Conservation (phyloP, 1,140 invertebrate genomes). For the Leptopilina boulardi region DNA sequence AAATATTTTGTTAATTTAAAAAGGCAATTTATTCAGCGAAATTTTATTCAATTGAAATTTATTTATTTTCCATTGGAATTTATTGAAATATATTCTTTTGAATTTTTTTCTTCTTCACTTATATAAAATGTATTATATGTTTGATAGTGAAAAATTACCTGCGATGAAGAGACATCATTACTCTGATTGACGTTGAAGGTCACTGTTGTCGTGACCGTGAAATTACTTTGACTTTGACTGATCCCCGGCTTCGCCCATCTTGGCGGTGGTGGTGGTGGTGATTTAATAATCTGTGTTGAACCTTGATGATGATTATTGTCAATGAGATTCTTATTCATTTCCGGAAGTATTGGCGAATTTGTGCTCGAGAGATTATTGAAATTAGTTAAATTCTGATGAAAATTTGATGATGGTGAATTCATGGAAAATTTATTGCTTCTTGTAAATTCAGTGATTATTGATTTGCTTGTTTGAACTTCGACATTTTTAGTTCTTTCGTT, state of each 20-base stretch:
- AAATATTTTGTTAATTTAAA: too few relatives aligned
- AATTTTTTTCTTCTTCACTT: background rate
- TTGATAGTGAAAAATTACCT: constrained; percentile 55
- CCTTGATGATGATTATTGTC: constrained; percentile 62
- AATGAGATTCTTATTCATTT: constrained; percentile 56
- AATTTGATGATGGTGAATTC: constrained; percentile 57
- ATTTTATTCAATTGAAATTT: too few relatives aligned
- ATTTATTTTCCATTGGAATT: too few relatives aligned
- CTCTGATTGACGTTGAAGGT: constrained; percentile 84
- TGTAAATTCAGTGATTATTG: constrained; percentile 53
- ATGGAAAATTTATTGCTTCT: constrained; percentile 62
- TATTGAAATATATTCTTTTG: too few relatives aligned
- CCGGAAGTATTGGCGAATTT: constrained; percentile 60
- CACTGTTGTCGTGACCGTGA: constrained; percentile 88
- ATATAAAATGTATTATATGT: constrained; percentile 20
- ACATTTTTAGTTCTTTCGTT: constrained; percentile 49
- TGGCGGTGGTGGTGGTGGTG: constrained; percentile 81
- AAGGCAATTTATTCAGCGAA: too few relatives aligned
- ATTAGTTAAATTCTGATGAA: constrained; percentile 67
- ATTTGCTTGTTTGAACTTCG: constrained; percentile 47
- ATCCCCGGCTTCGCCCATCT: constrained; percentile 78
- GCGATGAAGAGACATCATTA: constrained; percentile 49
- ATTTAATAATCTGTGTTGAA: constrained; percentile 68
- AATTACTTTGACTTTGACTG: constrained; percentile 77
- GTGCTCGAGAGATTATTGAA: constrained; percentile 64